Base-by-base conservation (phyloP, 2,888 invertebrate genomes). In the Sesia bembeciformis region DNA sequence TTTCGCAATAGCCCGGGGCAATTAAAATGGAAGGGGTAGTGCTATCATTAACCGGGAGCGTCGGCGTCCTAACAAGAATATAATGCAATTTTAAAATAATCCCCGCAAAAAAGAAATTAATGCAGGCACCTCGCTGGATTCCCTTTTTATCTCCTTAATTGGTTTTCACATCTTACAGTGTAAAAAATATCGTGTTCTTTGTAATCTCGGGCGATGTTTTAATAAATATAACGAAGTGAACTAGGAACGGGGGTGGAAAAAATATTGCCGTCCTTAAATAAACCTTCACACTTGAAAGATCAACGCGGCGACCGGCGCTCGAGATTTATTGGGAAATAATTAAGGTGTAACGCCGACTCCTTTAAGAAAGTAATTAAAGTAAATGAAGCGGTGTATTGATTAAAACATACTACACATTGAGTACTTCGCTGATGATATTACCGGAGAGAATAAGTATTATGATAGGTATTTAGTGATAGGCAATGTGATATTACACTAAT, bases 61-160 rank as follows among this genome's bases (percentile, higher is more conserved):
- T 72, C 78, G 79, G 74, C 83, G 81, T 84, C 87, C 86, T 87
- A 88, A 88, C 87, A 88, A 85, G 87, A 88, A 86, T 88, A 87
- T 89, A 89, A 89, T 88, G 89, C 89, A 89, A 88, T 89, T 89
- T 88, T 85, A 88, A 88, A 89, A 88, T 89, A 89, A 89, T 88
- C 88, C 87, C 82, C 85, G 76, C 88, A 87, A 89, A 89, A 88
- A 88, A 88, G 78, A 86, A 88, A 89, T 89, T 89, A 89, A 87
- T 88, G 87, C 87, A 83, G 84, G 86, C 87, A 86, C 88, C 88
- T 88, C 86, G 76, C 84, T 77, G 82, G 87, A 87, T 84, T 84
- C 79, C 73, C 86, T 87, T 89, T 90, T 90, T 90, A 90, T 90
- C 90, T 90, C 81, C 85, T 89, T 90, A 90, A 90, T 90, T 90